Conservation (phyloP, 2,113 vertebrate genomes). For the Myodes glareolus region DNA sequence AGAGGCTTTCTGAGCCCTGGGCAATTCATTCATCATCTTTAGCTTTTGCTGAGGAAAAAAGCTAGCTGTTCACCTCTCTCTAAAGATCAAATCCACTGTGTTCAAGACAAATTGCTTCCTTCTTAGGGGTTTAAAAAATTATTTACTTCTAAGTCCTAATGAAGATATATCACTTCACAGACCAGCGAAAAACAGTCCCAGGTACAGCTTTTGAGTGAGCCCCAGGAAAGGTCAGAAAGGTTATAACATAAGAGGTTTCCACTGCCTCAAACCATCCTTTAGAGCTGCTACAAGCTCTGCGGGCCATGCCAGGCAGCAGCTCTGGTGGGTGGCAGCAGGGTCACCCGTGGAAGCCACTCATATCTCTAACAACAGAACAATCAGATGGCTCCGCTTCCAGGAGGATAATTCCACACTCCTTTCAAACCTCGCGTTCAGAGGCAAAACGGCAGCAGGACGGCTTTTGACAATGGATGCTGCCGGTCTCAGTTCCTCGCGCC, state of each 20-base stretch:
- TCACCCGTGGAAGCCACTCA: not conserved
- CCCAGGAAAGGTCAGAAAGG: slow-evolving; percentile 54
- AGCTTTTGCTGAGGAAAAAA: slow-evolving; percentile 15
- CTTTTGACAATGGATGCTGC: not conserved
- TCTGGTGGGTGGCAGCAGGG: not conserved
- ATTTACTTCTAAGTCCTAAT: slow-evolving; percentile 73
- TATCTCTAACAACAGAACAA: slow-evolving; percentile 30
- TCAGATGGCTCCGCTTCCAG: not conserved
- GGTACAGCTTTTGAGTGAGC: slow-evolving; percentile 45
- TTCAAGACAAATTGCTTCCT: slow-evolving; percentile 75
- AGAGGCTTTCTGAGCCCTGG: slow-evolving; percentile 24
- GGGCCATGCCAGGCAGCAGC: not conserved
- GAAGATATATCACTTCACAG: slow-evolving; percentile 74
- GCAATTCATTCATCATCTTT: slow-evolving; percentile 73
- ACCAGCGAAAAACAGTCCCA: slow-evolving; percentile 31
- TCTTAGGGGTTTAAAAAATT: slow-evolving; percentile 55
- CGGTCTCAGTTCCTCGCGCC: not conserved
- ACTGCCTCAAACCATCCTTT: slow-evolving; percentile 46
- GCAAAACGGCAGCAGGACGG: slow-evolving; percentile 38
- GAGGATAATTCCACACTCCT: not conserved
- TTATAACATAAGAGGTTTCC: slow-evolving; percentile 30
- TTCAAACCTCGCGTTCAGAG: slow-evolving; percentile 13
- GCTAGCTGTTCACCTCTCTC: slow-evolving; percentile 61
- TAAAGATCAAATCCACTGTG: slow-evolving; percentile 71
- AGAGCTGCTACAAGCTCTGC: not conserved